phyloP scores from a whole-genome alignment of 2,888 invertebrate species.

The Tenthredo amoena region DNA sequence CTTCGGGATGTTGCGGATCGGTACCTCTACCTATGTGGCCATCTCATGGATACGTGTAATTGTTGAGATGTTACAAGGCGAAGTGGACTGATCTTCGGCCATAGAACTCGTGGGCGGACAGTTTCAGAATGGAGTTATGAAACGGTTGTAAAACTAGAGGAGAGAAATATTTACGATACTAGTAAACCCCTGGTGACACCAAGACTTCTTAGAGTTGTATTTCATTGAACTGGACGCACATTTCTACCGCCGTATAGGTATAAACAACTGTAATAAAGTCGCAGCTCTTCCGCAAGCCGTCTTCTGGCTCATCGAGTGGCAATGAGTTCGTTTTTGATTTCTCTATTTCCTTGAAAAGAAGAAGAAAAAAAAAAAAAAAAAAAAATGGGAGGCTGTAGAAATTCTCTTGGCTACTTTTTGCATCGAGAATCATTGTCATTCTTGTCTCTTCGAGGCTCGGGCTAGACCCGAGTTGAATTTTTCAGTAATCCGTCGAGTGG shows the following conservation, averaged over 20 bases:
- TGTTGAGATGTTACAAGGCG: background rate
- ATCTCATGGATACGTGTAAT: background rate
- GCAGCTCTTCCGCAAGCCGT: background rate
- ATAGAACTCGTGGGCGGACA: conserved; percentile 22
- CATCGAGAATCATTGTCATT: background rate
- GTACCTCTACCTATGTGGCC: background rate
- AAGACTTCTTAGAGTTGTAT: background rate
- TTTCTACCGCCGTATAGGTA: background rate
- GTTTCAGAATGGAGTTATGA: conserved; percentile 47
- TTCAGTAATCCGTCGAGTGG: background rate
- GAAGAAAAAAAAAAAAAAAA: no score
- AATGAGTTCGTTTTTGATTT: background rate
- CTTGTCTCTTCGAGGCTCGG: background rate
- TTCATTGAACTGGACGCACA: conserved; percentile 12
- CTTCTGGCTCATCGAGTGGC: background rate
- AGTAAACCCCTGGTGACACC: conserved; percentile 41
- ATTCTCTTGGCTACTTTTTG: background rate
- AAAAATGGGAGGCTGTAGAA: background rate
- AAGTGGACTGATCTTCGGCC: conserved; percentile 20
- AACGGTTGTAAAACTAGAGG: conserved; percentile 39
- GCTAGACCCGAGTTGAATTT: background rate
- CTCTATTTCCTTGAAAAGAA: background rate
- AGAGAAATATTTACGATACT: conserved; percentile 43
- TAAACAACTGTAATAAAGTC: background rate
- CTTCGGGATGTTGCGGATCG: background rate